phyloP scores from a whole-genome alignment of 2,797 vertebrate genomes.

The Chromobotia macracanthus region DNA sequence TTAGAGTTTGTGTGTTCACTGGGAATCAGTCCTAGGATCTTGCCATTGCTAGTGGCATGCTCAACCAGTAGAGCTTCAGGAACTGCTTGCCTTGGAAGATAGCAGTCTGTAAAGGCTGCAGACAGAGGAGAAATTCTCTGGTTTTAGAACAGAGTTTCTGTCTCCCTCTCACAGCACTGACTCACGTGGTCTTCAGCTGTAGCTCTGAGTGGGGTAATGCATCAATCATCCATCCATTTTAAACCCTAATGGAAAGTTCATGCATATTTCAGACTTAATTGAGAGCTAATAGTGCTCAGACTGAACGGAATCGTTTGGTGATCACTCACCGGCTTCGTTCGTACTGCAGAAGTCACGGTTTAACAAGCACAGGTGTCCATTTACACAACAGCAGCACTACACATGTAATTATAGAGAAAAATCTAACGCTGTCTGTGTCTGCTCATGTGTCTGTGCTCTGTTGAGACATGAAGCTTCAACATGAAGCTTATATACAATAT shows the following conservation, averaged over 20 bases:
- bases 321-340: conserved; percentile 13
- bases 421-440: neutral
- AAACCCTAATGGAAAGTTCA: conserved; percentile 44
- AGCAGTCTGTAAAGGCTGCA: neutral
- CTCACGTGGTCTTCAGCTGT: neutral
- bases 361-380: conserved; percentile 17
- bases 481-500: neutral
- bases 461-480: neutral
- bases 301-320: conserved; percentile 26
- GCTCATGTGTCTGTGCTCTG: neutral
- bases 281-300: conserved; percentile 30
- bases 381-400: neutral
- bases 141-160: neutral
- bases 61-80: neutral
- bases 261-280: conserved; percentile 50
- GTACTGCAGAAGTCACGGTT: conserved; percentile 2
- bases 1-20: too few species aligned
- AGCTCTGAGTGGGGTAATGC: conserved; percentile 6
- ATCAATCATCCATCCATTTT: conserved; percentile 19
- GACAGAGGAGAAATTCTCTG: neutral
- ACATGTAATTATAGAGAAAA: conserved; percentile 2
- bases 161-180: neutral
- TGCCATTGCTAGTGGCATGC: neutral
- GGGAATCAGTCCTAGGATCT: too few species aligned
- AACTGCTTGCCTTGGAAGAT: neutral